These are phyloP conservation scores for Trachurus trachurus DNA, from an alignment of 2,797 vertebrate species.

Conservation along the genomic window DNA sequence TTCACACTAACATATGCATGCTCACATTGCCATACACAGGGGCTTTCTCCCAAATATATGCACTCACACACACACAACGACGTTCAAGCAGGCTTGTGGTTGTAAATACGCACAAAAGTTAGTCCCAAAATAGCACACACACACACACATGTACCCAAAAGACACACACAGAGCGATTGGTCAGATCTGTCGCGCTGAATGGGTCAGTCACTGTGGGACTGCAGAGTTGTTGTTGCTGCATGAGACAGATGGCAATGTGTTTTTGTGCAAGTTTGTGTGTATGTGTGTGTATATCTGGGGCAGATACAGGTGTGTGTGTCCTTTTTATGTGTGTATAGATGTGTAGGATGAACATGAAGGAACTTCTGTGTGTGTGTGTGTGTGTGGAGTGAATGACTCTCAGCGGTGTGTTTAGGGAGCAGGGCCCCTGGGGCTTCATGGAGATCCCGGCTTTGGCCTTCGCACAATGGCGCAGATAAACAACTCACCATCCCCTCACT, in stretches of 20 bases:
- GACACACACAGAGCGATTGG: constrained; percentile 28
- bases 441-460: constrained; percentile 57
- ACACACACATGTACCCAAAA: constrained; percentile 4
- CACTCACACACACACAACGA: constrained; percentile 67
- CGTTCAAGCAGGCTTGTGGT: constrained; percentile 50
- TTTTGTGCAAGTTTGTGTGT: too few species aligned
- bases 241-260: constrained; percentile 70
- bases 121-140: constrained; percentile 59
- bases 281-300: not conserved
- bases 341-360: constrained; percentile 39
- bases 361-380: constrained; percentile 21
- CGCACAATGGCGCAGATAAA: constrained; percentile 73
- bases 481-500: constrained; percentile 43
- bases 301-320: constrained; percentile 32
- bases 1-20: constrained; percentile 70
- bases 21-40: constrained; percentile 67
- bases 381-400: constrained; percentile 53
- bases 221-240: constrained; percentile 63
- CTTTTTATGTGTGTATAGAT: constrained; percentile 17
- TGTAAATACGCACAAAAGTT: constrained; percentile 52
- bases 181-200: constrained; percentile 25
- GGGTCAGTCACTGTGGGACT: constrained; percentile 61
- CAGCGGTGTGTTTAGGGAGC: constrained; percentile 69
- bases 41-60: constrained; percentile 69
- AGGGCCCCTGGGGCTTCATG: constrained; percentile 61